Evolutionary conservation across 1,140 invertebrate species (phyloP), one percentile per base, ranked within the genome.

Genomic region (Amphibalanus amphitrite): DNA sequence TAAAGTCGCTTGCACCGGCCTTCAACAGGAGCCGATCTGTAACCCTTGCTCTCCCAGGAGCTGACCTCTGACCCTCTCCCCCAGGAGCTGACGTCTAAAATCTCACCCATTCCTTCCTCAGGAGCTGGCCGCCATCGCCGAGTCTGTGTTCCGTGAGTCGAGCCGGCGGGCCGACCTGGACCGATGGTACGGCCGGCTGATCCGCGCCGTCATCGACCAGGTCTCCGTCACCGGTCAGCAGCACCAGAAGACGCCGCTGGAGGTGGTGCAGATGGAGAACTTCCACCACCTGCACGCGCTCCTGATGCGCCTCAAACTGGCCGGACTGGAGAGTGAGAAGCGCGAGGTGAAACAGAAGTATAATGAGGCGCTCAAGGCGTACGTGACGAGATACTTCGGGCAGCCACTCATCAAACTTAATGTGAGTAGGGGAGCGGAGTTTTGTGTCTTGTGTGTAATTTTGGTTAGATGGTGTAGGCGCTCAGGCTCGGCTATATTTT

Each of bases 181-280:
- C 77, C 95, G 96, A 78, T 97, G 95, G 87, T 97, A 98, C 80
- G 85, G 86, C 15, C 86, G 90, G 80, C 82, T 99, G 70, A 86
- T 95, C 1, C 83, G 83, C 73, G 88, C 87, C n/a, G 91, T 98
- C 82, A 72, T 95, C 82, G 88, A 91, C 75, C 89, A 87, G 71
- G 93, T 97, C 73, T 82, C 86, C 17, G 82, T 23, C 10, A 20
- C 47, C 47, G 47, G 47, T 20, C 13, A 13, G 71, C 93, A 95
- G 77, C 93, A 97, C 80, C 87, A 88, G 72, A 96, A 95, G 83
- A 97, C 95, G 29, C 96, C 95, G 25, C 86, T 87, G 69, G 90
- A 97, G 84, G 93, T 98, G 67, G 86, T 98, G 59, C 91, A 93
- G 82, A 93, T 97, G 90, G 92, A 99, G 85, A 99, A 99, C 82